A percentile compares a stretch with the other conserved stretches of the same genome.
These are phyloP conservation scores for Zaprionus tsacasi DNA, from an alignment of 1,140 invertebrate genomes.

Conservation along the genomic window DNA sequence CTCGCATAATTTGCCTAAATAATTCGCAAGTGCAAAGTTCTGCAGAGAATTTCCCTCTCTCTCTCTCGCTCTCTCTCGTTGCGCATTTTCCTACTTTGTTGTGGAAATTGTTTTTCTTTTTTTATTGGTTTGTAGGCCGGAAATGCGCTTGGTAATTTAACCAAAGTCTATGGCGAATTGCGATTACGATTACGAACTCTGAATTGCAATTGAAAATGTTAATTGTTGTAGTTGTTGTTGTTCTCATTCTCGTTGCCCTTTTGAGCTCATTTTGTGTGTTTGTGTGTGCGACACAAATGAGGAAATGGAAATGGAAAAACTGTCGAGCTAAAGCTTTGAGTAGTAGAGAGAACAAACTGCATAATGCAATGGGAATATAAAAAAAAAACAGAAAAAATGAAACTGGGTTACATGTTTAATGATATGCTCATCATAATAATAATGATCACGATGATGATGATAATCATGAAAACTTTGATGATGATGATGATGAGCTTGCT, in stretches of 20 bases:
- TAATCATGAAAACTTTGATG: not conserved
- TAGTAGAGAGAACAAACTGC: slow-evolving; percentile 11
- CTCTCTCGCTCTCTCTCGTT: not conserved
- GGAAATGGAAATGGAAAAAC: slow-evolving; percentile 40
- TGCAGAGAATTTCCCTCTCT: not conserved
- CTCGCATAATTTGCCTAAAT: slow-evolving; percentile 50
- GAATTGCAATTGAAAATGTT: slow-evolving; percentile 49
- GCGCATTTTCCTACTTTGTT: slow-evolving; percentile 1
- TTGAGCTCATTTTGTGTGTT: slow-evolving; percentile 24
- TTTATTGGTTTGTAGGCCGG: slow-evolving; percentile 20
- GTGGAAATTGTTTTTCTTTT: slow-evolving; percentile 26
- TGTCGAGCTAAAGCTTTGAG: slow-evolving; percentile 1
- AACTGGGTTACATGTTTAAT: slow-evolving; percentile 39
- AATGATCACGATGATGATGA: not conserved
- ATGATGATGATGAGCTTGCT: not conserved
- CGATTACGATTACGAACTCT: slow-evolving; percentile 11
- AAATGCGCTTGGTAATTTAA: slow-evolving; percentile 36
- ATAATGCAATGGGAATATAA: not conserved
- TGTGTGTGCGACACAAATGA: slow-evolving; percentile 20
- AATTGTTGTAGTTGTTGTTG: slow-evolving; percentile 38
- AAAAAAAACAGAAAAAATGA: not conserved
- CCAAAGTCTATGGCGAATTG: slow-evolving; percentile 20
- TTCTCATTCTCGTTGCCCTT: slow-evolving; percentile 10
- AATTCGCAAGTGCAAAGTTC: slow-evolving; percentile 38
- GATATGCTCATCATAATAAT: slow-evolving; percentile 18